These are phyloP conservation scores for Hemistola chrysoprasaria DNA, from an alignment of 2,888 invertebrate species.

Conservation along the genomic window DNA sequence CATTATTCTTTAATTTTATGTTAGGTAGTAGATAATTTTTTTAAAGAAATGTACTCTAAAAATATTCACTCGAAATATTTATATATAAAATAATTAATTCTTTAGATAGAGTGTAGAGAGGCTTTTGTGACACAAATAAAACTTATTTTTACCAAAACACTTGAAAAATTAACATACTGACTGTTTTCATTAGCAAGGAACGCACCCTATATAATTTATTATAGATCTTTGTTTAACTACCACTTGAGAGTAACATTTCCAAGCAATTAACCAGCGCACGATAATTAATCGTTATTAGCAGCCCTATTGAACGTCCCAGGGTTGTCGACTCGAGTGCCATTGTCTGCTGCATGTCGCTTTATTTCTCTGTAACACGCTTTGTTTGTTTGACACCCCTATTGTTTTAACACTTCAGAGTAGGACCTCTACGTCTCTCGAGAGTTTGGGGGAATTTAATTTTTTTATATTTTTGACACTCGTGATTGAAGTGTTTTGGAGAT, in stretches of 20 bases:
- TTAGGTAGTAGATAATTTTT: too few relatives aligned
- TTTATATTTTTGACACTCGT: conserved; percentile 37
- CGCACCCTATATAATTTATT: too few relatives aligned
- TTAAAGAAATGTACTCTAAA: too few relatives aligned
- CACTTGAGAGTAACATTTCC: conserved; percentile 26
- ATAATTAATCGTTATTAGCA: conserved; percentile 41
- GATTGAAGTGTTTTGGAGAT: conserved; percentile 27
- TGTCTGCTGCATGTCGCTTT: conserved; percentile 31
- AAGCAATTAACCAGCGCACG: conserved; percentile 36
- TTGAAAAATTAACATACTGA: too few relatives aligned
- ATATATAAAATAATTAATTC: too few relatives aligned
- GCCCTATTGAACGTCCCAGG: conserved; percentile 30
- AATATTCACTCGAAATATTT: too few relatives aligned
- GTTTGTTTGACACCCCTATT: conserved; percentile 60
- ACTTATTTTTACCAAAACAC: too few relatives aligned
- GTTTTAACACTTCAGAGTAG: conserved; percentile 47
- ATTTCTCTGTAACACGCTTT: conserved; percentile 40
- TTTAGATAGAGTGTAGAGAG: too few relatives aligned
- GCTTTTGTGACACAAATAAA: too few relatives aligned
- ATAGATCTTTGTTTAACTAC: conserved; percentile 13
- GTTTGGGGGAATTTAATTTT: conserved; percentile 44
- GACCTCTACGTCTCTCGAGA: conserved; percentile 52
- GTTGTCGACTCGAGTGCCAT: conserved; percentile 42
- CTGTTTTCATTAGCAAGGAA: too few relatives aligned
- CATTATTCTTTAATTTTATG: too few relatives aligned